These are phyloP conservation scores for Okapia johnstoni DNA, from an alignment of 2,113 vertebrate species.

Conservation along the genomic window DNA sequence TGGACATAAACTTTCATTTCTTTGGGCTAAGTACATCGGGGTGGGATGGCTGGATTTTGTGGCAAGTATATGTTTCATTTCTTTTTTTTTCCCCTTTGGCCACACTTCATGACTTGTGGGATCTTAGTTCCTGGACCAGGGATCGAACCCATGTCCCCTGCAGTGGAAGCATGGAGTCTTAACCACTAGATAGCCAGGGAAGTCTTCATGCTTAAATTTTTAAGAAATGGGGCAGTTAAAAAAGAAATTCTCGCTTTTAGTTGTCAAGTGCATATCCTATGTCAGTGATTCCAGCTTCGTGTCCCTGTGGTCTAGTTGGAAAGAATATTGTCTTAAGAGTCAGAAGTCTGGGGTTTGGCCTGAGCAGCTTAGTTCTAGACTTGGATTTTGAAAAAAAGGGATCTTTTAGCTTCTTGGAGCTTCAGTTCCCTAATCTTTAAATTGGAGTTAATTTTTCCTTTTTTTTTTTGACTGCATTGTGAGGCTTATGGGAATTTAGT, in stretches of 20 bases:
- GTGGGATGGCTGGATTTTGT: not conserved
- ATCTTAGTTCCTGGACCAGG: not conserved
- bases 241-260: not conserved
- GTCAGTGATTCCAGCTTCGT: not conserved
- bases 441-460: not conserved
- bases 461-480: not conserved
- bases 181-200: not conserved
- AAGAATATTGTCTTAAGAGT: not conserved
- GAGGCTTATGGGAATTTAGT: not conserved
- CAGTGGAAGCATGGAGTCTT: not conserved
- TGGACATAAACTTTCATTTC: not conserved
- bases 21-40: not conserved
- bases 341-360: not conserved
- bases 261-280: not conserved
- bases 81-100: not conserved
- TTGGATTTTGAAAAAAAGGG: not conserved
- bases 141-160: not conserved
- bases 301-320: not conserved
- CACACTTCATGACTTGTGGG: not conserved
- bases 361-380: not conserved
- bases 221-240: not conserved
- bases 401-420: not conserved
- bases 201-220: not conserved
- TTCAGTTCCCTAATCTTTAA: slow-evolving; percentile 6
- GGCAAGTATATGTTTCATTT: not conserved